These are phyloP conservation scores for Fratercula arctica DNA, from an alignment of 2,797 vertebrate genomes.

Conservation along the genomic window DNA sequence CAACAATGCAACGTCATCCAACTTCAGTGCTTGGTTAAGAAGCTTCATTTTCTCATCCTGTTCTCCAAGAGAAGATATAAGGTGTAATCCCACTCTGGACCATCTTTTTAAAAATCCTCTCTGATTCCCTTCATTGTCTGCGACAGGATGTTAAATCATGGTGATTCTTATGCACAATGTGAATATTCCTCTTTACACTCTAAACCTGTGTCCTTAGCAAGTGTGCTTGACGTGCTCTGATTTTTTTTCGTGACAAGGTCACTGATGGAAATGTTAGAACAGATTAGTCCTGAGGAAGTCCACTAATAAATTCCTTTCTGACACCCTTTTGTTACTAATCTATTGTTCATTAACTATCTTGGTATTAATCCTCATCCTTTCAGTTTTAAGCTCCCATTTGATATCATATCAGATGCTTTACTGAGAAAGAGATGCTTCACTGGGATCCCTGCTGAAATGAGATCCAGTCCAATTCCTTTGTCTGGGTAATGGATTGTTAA, in stretches of 20 bases:
- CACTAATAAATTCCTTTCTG: not conserved
- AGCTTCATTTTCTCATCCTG: not conserved
- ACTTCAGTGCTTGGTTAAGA: not conserved
- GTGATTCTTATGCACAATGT: not conserved
- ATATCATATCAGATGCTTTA: not conserved
- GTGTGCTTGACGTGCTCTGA: not conserved
- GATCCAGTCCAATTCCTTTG: not conserved
- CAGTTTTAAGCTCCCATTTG: not conserved
- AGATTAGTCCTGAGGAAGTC: not conserved
- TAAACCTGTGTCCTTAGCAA: not conserved
- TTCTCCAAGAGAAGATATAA: not conserved
- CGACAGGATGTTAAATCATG: not conserved
- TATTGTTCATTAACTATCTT: not conserved
- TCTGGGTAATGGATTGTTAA: not conserved
- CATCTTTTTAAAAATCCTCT: not conserved
- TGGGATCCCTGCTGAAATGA: not conserved
- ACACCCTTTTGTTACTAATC: not conserved
- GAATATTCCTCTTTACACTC: not conserved
- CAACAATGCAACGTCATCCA: not conserved
- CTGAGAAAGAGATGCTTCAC: not conserved
- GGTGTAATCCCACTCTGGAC: not conserved
- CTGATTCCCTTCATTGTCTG: not conserved
- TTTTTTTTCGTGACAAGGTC: not conserved
- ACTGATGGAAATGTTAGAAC: not conserved
- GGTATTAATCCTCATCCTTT: not conserved